Percentiles rank a stretch among this genome's conserved stretches.
Evolutionary conservation across 2,797 vertebrate genomes (phyloP).

Genomic region (Lepus townsendii): DNA sequence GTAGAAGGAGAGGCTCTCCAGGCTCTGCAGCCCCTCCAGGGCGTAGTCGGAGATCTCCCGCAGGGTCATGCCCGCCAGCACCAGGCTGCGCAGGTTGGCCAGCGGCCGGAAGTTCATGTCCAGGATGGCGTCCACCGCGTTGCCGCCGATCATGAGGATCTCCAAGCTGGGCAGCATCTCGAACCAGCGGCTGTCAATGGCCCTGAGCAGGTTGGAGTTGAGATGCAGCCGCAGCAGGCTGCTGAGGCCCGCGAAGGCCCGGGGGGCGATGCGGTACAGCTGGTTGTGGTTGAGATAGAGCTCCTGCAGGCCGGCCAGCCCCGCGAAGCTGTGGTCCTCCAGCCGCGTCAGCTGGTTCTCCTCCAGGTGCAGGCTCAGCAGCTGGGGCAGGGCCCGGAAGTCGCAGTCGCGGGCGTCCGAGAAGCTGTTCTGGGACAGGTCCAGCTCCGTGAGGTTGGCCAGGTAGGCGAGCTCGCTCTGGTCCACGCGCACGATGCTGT

Average conservation of each 20-base stretch:
- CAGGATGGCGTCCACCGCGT: conserved; percentile 94
- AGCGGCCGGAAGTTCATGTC: conserved; percentile 95
- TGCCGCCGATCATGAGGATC: conserved; percentile 98
- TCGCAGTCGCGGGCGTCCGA: conserved; percentile 89
- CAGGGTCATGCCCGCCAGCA: conserved; percentile 96
- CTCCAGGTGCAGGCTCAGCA: conserved; percentile 97
- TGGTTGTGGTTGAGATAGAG: conserved; percentile 98
- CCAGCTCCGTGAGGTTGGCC: conserved; percentile 96
- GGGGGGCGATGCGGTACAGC: conserved; percentile 92
- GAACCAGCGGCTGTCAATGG: conserved; percentile 95
- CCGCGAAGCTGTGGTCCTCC: conserved; percentile 93
- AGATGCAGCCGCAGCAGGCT: conserved; percentile 95
- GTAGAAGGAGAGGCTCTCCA: conserved; percentile 98
- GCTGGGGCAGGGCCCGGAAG: conserved; percentile 90
- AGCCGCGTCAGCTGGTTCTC: conserved; percentile 95
- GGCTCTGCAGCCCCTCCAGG: conserved; percentile 93
- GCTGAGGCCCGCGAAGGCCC: conserved; percentile 93
- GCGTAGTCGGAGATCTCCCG: conserved; percentile 93
- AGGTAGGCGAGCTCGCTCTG: conserved; percentile 91
- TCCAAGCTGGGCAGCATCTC: conserved; percentile 93
- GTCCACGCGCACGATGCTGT: conserved; percentile 93
- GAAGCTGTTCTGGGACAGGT: conserved; percentile 98
- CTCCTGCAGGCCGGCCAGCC: conserved; percentile 95
- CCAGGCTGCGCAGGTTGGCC: conserved; percentile 94
- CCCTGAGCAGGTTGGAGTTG: conserved; percentile 95